Conservation (phyloP, 2,113 vertebrate species). For the Calidris pygmaea region DNA sequence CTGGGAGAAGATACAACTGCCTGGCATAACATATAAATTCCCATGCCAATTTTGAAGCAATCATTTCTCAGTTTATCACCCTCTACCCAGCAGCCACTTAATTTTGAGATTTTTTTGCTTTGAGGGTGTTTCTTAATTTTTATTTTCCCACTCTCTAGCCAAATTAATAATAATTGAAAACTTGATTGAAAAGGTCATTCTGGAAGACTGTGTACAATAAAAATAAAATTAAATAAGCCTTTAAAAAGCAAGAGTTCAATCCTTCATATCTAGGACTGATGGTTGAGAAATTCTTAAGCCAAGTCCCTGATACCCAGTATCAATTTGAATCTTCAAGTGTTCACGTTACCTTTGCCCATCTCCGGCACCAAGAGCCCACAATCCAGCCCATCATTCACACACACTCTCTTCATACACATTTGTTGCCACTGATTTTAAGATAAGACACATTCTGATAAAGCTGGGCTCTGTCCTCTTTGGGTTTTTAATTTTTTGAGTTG, state of each 20-base stretch:
- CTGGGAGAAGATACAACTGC: not conserved
- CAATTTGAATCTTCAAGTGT: not conserved
- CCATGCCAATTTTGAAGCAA: not conserved
- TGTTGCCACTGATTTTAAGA: not conserved
- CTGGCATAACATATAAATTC: not conserved
- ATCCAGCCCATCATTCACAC: not conserved
- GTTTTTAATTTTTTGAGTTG: not conserved
- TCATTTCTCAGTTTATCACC: not conserved
- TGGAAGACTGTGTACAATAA: not conserved
- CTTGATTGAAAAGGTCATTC: not conserved
- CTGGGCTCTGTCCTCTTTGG: not conserved
- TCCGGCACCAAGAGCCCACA: not conserved
- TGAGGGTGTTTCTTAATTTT: not conserved
- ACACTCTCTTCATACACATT: not conserved
- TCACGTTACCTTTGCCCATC: not conserved
- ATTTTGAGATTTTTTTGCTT: not conserved
- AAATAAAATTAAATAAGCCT: not conserved
- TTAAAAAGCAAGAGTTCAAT: not conserved
- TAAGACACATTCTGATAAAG: not conserved
- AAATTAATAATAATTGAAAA: not conserved
- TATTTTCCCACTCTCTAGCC: not conserved
- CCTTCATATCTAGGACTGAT: not conserved
- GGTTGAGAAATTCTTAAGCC: not conserved
- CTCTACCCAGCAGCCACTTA: not conserved
- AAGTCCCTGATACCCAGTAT: not conserved